These are phyloP conservation scores for Heliopora coerulea DNA, from an alignment of 92 coral and sea anemone genomes.

Conservation along the genomic window DNA sequence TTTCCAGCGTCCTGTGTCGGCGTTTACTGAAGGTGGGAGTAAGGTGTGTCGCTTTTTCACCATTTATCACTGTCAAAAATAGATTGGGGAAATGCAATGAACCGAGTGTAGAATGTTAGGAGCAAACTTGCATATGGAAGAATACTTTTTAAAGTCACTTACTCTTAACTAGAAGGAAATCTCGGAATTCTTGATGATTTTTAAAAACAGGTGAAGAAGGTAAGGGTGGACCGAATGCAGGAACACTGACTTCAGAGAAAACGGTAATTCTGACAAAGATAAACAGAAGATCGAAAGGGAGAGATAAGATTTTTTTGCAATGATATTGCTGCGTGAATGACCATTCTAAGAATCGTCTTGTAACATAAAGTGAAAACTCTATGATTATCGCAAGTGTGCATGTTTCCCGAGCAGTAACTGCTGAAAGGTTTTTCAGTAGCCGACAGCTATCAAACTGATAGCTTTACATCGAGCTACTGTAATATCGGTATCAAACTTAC, in stretches of 20 bases:
- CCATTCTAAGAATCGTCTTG: too few relatives aligned
- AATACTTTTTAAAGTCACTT: conserved; percentile 32
- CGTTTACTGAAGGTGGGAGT: conserved; percentile 96
- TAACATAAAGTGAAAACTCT: too few relatives aligned
- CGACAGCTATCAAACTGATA: too few relatives aligned
- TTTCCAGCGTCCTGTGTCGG: conserved; percentile 94
- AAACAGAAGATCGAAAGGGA: too few relatives aligned
- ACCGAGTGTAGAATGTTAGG: too few relatives aligned
- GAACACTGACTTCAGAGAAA: conserved; percentile 88
- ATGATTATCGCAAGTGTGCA: too few relatives aligned
- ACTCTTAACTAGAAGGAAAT: conserved; percentile 94
- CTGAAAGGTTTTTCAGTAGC: too few relatives aligned
- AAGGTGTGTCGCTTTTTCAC: conserved; percentile 93
- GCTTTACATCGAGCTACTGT: too few relatives aligned
- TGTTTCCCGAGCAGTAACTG: too few relatives aligned
- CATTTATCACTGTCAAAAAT: conserved; percentile 73
- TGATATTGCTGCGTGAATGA: too few relatives aligned
- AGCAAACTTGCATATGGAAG: conserved; percentile 1
- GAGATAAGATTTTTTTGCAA: too few relatives aligned
- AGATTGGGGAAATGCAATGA: neutral
- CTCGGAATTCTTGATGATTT: conserved; percentile 82
- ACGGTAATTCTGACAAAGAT: conserved; percentile 66
- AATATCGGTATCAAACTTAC: neutral
- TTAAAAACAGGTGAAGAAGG: conserved; percentile 90
- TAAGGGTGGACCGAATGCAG: conserved; percentile 95